Percentiles rank a stretch among this genome's conserved stretches.
phyloP scores from a whole-genome alignment of 2,888 invertebrate species.

The Eupithecia tripunctaria region DNA sequence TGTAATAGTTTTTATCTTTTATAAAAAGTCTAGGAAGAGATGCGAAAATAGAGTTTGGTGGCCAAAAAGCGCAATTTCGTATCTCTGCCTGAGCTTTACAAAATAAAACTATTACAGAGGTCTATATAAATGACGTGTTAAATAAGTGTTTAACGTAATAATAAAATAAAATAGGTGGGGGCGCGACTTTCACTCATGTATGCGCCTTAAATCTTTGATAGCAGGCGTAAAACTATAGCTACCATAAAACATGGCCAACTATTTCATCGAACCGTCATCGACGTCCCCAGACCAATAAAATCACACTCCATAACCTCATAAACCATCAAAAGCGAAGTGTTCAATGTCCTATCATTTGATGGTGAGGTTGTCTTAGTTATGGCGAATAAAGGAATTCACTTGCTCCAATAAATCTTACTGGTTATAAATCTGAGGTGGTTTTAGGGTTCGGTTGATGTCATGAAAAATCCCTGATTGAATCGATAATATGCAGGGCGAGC shows the following conservation, averaged over 20 bases:
- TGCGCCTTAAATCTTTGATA: too few relatives aligned
- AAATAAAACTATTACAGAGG: too few relatives aligned
- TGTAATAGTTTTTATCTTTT: too few relatives aligned
- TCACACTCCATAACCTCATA: conserved; percentile 20
- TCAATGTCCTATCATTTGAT: conserved; percentile 15
- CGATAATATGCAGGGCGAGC: too few relatives aligned
- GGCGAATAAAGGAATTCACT: conserved; percentile 44
- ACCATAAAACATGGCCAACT: background rate
- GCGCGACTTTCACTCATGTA: too few relatives aligned
- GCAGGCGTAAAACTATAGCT: background rate
- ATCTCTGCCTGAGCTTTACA: too few relatives aligned
- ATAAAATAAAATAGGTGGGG: too few relatives aligned
- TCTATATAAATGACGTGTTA: too few relatives aligned
- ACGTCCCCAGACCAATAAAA: conserved; percentile 11
- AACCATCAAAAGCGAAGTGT: conserved; percentile 18
- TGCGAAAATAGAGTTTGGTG: too few relatives aligned
- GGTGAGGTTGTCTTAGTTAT: conserved; percentile 36
- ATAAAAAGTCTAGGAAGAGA: too few relatives aligned
- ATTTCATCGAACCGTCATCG: background rate
- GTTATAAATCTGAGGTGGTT: background rate
- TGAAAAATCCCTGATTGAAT: background rate
- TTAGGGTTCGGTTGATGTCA: background rate
- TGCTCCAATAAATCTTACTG: conserved; percentile 49
- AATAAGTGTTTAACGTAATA: too few relatives aligned
- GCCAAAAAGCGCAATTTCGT: too few relatives aligned